Percentiles rank a stretch among this genome's conserved stretches.
These are phyloP conservation scores for Tokudaia tokunoshimensis DNA, from an alignment of 2,797 vertebrate species.

Conservation along the genomic window DNA sequence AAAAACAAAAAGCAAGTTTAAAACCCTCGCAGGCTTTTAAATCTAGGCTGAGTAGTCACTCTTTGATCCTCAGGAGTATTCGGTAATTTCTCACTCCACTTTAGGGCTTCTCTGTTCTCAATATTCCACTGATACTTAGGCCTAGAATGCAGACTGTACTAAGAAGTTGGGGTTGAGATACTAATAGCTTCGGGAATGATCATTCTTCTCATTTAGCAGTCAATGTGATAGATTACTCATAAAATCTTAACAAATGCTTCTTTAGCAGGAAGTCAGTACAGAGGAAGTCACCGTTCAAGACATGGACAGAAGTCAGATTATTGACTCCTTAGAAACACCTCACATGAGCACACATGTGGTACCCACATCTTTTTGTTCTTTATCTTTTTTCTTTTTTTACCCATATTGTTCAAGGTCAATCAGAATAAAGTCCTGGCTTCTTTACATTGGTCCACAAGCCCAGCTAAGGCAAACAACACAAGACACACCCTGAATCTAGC, in stretches of 20 bases:
- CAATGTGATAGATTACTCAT: slow-evolving; percentile 62
- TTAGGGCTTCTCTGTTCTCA: slow-evolving; percentile 23
- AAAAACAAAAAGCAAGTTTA: background rate
- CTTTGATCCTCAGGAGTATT: background rate
- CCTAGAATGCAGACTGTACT: background rate
- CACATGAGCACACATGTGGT: background rate
- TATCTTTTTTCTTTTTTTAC: background rate
- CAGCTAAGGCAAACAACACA: slow-evolving; percentile 28
- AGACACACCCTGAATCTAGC: slow-evolving; percentile 53
- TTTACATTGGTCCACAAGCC: background rate
- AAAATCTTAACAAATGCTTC: slow-evolving; percentile 60
- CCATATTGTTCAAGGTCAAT: slow-evolving; percentile 37
- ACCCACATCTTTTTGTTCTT: background rate
- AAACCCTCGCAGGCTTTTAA: background rate
- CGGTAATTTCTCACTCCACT: slow-evolving; percentile 17
- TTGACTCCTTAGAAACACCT: slow-evolving; percentile 52
- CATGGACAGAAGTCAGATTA: slow-evolving; percentile 9
- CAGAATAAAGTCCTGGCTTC: background rate
- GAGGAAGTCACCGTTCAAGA: slow-evolving; percentile 1
- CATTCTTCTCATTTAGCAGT: slow-evolving; percentile 49
- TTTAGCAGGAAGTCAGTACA: slow-evolving; percentile 10
- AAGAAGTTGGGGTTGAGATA: slow-evolving; percentile 30
- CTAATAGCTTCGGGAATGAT: slow-evolving; percentile 49
- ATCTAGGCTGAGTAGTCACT: background rate
- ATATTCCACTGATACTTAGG: slow-evolving; percentile 18